Conservation (phyloP, 2,797 vertebrate species). For the Pantherophis alleghaniensis region DNA sequence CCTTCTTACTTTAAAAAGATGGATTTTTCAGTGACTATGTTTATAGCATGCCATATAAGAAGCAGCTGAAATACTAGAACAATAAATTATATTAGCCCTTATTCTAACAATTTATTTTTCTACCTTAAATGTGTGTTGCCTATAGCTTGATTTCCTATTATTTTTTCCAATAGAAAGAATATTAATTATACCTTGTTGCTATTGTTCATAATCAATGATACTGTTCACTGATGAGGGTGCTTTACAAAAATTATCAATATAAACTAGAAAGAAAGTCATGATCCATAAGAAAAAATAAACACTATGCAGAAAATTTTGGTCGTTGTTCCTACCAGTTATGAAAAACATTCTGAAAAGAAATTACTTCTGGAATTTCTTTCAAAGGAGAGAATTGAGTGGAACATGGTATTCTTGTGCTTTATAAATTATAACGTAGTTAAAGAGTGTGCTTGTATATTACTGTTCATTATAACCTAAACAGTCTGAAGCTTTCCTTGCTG, state of each 20-base stretch:
- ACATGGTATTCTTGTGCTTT: neutral
- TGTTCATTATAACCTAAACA: neutral
- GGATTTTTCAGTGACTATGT: neutral
- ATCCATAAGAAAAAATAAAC: neutral
- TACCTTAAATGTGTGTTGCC: neutral
- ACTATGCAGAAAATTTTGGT: neutral
- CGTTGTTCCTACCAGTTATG: neutral
- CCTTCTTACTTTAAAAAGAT: neutral
- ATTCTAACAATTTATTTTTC: neutral
- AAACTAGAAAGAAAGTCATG: neutral
- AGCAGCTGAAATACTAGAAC: neutral
- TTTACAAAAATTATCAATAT: neutral
- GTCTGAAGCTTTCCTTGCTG: neutral
- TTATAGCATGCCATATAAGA: neutral
- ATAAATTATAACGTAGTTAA: neutral
- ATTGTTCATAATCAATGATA: neutral
- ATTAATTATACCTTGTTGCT: neutral
- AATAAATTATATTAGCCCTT: neutral
- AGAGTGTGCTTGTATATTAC: neutral
- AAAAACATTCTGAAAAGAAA: neutral
- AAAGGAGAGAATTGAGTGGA: neutral
- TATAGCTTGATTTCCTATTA: neutral
- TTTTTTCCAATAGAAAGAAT: neutral
- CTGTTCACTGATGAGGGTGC: neutral
- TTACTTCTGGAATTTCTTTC: neutral